Conservation (phyloP, 1,140 invertebrate genomes). For the Wasmannia auropunctata region DNA sequence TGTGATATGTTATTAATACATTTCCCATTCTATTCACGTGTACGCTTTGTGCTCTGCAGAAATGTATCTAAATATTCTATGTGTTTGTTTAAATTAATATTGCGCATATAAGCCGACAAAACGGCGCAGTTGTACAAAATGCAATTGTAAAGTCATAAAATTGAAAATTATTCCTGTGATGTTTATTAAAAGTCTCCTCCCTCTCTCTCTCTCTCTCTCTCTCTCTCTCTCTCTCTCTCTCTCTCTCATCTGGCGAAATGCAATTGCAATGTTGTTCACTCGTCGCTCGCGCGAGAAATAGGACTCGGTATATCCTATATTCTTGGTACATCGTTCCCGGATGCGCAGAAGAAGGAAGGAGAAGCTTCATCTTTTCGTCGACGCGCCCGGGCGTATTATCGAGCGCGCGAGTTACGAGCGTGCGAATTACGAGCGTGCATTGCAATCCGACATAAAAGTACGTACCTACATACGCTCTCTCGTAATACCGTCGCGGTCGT, state of each 20-base stretch:
- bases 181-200: constrained; percentile 24
- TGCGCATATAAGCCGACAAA: not conserved
- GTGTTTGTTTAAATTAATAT: constrained; percentile 36
- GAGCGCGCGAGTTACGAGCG: constrained; percentile 5
- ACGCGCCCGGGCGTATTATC: not conserved
- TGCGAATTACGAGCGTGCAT: no score
- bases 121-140: not conserved
- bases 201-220: no score
- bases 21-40: not conserved
- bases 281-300: not conserved
- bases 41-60: not conserved
- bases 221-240: no score
- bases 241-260: no score
- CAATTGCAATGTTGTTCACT: not conserved
- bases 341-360: no score
- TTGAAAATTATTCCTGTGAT: not conserved
- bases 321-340: not conserved
- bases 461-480: no score
- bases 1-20: not conserved
- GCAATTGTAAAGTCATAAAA: not conserved
- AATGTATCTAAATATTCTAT: not conserved
- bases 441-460: not conserved
- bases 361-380: not conserved
- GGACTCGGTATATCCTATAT: no score
- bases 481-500: no score